Conservation (phyloP, 2,888 invertebrate species). For the Diloba caeruleocephala region DNA sequence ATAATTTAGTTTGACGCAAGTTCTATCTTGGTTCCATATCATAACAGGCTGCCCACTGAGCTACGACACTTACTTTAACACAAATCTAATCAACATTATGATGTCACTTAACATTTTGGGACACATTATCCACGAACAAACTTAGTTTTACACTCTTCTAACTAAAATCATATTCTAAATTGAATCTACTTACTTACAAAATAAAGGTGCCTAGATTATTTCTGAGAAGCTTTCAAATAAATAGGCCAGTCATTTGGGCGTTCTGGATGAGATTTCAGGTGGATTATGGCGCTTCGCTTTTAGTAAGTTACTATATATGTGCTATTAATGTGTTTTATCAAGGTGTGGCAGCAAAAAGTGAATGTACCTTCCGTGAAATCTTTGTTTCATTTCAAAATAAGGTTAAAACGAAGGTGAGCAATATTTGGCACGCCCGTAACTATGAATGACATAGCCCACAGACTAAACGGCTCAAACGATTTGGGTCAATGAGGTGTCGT, state of each 20-base stretch:
- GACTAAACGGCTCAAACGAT: constrained; percentile 17
- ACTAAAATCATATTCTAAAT: neutral
- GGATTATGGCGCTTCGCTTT: constrained; percentile 36
- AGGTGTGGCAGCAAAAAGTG: neutral
- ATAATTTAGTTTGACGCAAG: constrained; percentile 5
- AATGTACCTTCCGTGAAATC: neutral
- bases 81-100: constrained; percentile 44
- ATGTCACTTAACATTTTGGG: constrained; percentile 29
- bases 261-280: constrained; percentile 31
- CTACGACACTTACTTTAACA: constrained; percentile 7
- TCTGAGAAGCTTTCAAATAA: neutral
- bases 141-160: neutral
- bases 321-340: neutral
- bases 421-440: constrained; percentile 8
- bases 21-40: constrained; percentile 8
- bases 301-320: constrained; percentile 18
- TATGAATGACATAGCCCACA: constrained; percentile 10
- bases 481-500: constrained; percentile 34
- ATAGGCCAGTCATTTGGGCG: constrained; percentile 19
- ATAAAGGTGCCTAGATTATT: constrained; percentile 8
- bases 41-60: neutral
- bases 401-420: neutral
- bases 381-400: neutral
- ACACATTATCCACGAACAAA: constrained; percentile 12
- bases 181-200: neutral